Percentiles rank a stretch among this genome's conserved stretches.
Conservation (phyloP, 2,888 invertebrate species). For the Lasiommata megera region DNA sequence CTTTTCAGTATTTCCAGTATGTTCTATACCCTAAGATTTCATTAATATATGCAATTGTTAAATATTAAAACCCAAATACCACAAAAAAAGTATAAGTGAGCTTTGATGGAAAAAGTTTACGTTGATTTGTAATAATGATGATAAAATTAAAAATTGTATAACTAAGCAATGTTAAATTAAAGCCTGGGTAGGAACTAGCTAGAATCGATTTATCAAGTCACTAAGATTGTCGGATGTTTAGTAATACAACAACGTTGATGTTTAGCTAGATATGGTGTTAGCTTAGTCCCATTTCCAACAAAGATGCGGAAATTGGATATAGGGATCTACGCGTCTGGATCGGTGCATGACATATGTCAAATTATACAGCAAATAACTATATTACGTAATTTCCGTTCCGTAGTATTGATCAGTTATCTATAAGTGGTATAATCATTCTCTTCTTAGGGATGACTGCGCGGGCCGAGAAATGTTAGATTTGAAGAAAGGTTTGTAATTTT, state of each 20-base stretch:
- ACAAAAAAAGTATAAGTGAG: no score
- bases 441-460: no score
- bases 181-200: background rate
- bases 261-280: slow-evolving; percentile 23
- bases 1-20: no score
- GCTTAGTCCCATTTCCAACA: slow-evolving; percentile 79
- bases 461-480: no score
- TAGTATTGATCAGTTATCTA: slow-evolving; percentile 32
- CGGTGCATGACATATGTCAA: slow-evolving; percentile 80
- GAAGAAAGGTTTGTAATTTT: no score
- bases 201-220: background rate
- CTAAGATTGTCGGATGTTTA: background rate
- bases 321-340: slow-evolving; percentile 76
- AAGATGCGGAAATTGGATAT: slow-evolving; percentile 80
- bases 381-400: slow-evolving; percentile 75
- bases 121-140: no score
- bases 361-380: slow-evolving; percentile 60
- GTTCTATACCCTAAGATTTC: no score
- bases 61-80: no score
- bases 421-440: no score
- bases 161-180: background rate
- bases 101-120: no score
- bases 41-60: no score
- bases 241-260: background rate
- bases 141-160: no score